Percentiles rank a stretch among this genome's conserved stretches.
Evolutionary conservation across 2,113 vertebrate species (phyloP).

Genomic region (Castor canadensis): DNA sequence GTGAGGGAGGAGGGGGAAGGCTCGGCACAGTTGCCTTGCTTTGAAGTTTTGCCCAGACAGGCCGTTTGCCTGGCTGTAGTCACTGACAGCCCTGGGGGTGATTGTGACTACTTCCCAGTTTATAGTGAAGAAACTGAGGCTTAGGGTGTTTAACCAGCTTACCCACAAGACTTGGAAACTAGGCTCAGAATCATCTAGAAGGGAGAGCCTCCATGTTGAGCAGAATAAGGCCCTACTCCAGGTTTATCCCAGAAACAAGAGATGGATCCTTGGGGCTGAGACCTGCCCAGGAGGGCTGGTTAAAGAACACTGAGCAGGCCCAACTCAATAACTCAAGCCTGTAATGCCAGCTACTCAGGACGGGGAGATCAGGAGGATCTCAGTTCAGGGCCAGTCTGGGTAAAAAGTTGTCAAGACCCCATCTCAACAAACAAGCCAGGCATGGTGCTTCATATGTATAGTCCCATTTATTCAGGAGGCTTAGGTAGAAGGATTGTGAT

Average conservation of each 20-base stretch:
- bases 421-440: too few species aligned
- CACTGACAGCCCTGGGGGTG: fast-evolving
- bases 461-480: too few species aligned
- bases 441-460: too few species aligned
- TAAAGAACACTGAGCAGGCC: background rate
- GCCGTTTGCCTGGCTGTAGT: background rate
- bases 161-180: background rate
- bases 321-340: too few species aligned
- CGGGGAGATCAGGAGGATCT: too few species aligned
- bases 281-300: fast-evolving
- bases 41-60: fast-evolving
- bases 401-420: too few species aligned
- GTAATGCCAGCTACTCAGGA: too few species aligned
- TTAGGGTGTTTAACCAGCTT: background rate
- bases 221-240: fast-evolving
- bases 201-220: too few species aligned
- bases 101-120: background rate
- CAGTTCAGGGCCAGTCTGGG: too few species aligned
- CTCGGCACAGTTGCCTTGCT: fast-evolving
- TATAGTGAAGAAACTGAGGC: background rate
- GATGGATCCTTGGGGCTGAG: fast-evolving
- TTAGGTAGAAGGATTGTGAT: too few species aligned
- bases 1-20: background rate
- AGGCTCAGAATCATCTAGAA: too few species aligned
- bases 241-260: background rate